Evolutionary conservation across 2,888 invertebrate species (phyloP), one percentile per base, ranked within the genome.

Genomic region (Hirudinaria manillensis): DNA sequence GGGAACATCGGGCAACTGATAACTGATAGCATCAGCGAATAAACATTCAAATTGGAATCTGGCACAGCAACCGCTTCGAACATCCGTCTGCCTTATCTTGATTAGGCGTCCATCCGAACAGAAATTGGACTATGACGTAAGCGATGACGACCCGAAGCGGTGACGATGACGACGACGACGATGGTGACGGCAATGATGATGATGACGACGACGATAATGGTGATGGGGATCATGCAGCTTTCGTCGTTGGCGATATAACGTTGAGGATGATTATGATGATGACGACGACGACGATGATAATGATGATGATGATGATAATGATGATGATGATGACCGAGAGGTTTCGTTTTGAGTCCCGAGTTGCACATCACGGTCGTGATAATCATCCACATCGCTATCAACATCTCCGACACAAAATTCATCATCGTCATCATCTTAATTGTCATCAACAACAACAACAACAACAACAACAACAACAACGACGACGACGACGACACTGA

Each of bases 261-360:
- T 34, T 71, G 71, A 71, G 6, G 71, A 71, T 71, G 71, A 71
- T 71, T 51, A 51, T 71, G 51, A 71, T 51, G 71, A 71, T 71
- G 71, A 72, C 36, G 71, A 71, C 36, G 71, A 71, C 36, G 71
- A 71, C 36, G 71, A 71, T 71, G 71, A 53, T 71, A 38, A 72
- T 66, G 72, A 72, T 72, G 72, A 72, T 55, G 55, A 72, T 72
- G 72, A 72, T 55, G 72, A 72, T 72, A 61, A 72, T 65, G 73
- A 61, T 72, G 36, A 72, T 36, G 3, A 72, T 72, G 73, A 72
- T 72, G 73, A 72, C 65, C 45, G 45, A 45, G 10, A 16, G 1
- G 45, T 1, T 10, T 45, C 45, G 45, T 45, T 45, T 45, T 45
- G 45, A 10, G 45, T 45, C 45, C 45, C 45, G 45, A 45, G 45